phyloP scores from a whole-genome alignment of 2,113 vertebrate genomes.

The Redunca redunca region DNA sequence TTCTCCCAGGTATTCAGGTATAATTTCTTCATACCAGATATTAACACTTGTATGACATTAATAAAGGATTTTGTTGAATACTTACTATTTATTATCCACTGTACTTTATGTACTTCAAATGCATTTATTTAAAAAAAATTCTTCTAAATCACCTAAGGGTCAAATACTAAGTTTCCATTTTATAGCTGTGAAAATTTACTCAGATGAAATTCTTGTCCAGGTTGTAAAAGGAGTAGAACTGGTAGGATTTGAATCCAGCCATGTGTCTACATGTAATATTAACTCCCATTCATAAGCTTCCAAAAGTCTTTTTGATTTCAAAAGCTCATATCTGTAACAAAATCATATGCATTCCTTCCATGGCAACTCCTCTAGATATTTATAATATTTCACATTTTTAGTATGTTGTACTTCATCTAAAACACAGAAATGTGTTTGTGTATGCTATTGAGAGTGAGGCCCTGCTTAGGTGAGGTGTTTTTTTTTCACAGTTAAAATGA shows the following conservation, averaged over 20 bases:
- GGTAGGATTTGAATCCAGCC: neutral
- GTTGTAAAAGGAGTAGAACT: neutral
- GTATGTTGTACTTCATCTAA: neutral
- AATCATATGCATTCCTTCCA: neutral
- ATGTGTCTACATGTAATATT: neutral
- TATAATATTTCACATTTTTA: conserved; percentile 8
- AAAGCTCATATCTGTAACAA: neutral
- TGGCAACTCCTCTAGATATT: neutral
- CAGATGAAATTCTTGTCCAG: neutral
- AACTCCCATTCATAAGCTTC: neutral
- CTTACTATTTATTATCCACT: neutral
- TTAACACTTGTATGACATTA: neutral
- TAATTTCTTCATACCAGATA: conserved; percentile 4
- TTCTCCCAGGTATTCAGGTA: neutral
- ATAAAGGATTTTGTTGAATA: neutral
- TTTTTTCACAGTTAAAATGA: conserved; percentile 12
- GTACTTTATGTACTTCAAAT: neutral
- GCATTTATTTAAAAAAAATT: neutral
- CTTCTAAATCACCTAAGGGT: neutral
- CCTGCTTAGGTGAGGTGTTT: neutral
- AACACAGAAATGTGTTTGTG: neutral
- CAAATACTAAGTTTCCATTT: neutral
- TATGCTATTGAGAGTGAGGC: neutral
- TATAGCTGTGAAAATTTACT: neutral
- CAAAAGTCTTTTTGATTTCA: neutral